A percentile compares a stretch with the other conserved stretches of the same genome.
Evolutionary conservation across 2,113 vertebrate species (phyloP).

Genomic region (Myxocyprinus asiaticus): DNA sequence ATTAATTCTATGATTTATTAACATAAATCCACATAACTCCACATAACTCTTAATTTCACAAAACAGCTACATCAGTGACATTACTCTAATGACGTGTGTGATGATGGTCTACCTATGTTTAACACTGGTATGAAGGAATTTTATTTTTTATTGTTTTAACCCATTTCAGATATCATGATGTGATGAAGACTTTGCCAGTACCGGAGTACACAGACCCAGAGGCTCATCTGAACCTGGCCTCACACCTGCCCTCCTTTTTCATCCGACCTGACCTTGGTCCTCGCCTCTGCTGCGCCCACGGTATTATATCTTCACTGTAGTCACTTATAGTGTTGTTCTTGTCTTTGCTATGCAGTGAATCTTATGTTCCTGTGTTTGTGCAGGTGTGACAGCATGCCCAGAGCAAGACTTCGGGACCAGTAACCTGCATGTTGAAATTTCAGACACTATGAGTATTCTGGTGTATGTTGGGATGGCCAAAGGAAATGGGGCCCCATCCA

Average conservation of each 20-base stretch:
- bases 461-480: conserved; percentile 85
- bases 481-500: conserved; percentile 82
- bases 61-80: too few relatives aligned
- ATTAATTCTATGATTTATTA: too few relatives aligned
- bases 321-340: conserved; percentile 63
- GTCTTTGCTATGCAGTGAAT: conserved; percentile 19
- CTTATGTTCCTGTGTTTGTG: not conserved
- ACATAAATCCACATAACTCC: too few relatives aligned
- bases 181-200: conserved; percentile 82
- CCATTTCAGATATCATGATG: conserved; percentile 79
- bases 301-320: conserved; percentile 69
- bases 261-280: conserved; percentile 87
- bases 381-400: conserved; percentile 83
- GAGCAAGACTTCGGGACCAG: conserved; percentile 87
- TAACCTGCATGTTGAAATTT: conserved; percentile 88
- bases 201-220: conserved; percentile 87
- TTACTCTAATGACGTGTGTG: too few relatives aligned
- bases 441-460: conserved; percentile 85
- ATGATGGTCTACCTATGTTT: too few relatives aligned
- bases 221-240: conserved; percentile 85
- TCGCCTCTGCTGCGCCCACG: conserved; percentile 84
- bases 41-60: too few relatives aligned
- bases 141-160: not conserved
- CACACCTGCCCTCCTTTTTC: conserved; percentile 86
- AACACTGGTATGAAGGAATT: not conserved